Conservation (phyloP, 1,140 invertebrate species). For the Lepidurus apus region DNA sequence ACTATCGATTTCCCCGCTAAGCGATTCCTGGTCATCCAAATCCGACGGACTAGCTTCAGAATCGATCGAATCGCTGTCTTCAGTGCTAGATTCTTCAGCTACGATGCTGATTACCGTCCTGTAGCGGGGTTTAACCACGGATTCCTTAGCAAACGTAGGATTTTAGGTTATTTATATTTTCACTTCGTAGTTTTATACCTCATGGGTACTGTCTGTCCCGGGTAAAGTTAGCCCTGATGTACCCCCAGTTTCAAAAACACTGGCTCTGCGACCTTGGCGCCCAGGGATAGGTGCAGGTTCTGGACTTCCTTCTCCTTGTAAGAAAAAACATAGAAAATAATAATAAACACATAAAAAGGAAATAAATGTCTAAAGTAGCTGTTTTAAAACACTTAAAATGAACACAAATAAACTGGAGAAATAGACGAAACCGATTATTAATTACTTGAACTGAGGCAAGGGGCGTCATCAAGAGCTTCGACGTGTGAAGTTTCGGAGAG, state of each 20-base stretch:
- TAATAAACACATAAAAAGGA: too few relatives aligned
- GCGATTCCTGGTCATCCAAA: neutral
- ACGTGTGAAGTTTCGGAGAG: neutral
- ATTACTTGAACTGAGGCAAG: neutral
- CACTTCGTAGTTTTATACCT: neutral
- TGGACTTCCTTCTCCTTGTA: neutral
- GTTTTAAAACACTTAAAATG: too few relatives aligned
- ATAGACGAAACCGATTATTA: neutral
- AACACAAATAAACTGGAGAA: too few relatives aligned
- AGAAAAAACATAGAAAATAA: neutral
- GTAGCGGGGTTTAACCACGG: neutral
- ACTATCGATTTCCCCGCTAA: neutral
- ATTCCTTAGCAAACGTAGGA: neutral
- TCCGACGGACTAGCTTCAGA: neutral
- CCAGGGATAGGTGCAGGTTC: neutral
- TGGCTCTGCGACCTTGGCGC: neutral
- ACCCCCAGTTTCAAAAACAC: neutral
- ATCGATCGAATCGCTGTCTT: neutral
- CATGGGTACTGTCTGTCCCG: neutral
- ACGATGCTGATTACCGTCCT: neutral
- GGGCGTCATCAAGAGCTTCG: neutral
- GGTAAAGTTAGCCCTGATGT: neutral
- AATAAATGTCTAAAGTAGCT: too few relatives aligned
- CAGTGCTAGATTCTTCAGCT: neutral
- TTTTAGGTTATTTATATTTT: neutral